Base-by-base conservation (phyloP, 2,888 invertebrate genomes). In the Linnaemya tessellans region DNA sequence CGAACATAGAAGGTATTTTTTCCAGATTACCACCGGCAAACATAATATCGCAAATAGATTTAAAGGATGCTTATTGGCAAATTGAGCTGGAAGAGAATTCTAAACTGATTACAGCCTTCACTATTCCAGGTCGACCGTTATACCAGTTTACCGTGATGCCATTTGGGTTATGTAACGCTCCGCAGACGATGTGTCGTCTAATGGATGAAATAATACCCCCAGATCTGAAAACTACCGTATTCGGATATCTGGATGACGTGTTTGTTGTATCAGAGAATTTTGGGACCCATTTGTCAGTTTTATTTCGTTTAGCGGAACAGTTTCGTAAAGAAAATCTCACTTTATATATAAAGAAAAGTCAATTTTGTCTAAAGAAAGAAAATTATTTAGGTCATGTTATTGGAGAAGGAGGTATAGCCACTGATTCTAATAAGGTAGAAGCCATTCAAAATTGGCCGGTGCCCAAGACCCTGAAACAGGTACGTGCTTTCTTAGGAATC, bases 341-440 rank as follows among this genome's bases (percentile, higher is more conserved):
- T 0, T 11, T 38, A n/a, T 41, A 62, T 20, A 38, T 62, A 1
- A 20, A 62, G 0, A 62, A 62, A 38, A 62, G 62, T 20, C 38
- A 38, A 58, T 58, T 58, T n/a, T 58, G 58, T 25, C 1, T 58
- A 58, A 35, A 35, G 30, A 56, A n/a, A n/a, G n/a, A n/a, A n/a
- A n/a, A n/a, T n/a, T n/a, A n/a, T n/a, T n/a, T n/a, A n/a, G n/a
- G n/a, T n/a, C n/a, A n/a, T n/a, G n/a, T n/a, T n/a, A n/a, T n/a
- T n/a, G n/a, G n/a, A n/a, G n/a, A n/a, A n/a, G n/a, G n/a, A n/a
- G n/a, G n/a, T n/a, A n/a, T n/a, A n/a, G n/a, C n/a, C n/a, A n/a
- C n/a, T n/a, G n/a, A 56, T 56, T 5, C 56, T 15, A 7, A 20
- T 20, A 54, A 54, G 11, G 20, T 54, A 22, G 51, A 54, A 54